Evolutionary conservation across 2,797 vertebrate genomes (phyloP).

Genomic region (Neosilurus hyrtlii): DNA sequence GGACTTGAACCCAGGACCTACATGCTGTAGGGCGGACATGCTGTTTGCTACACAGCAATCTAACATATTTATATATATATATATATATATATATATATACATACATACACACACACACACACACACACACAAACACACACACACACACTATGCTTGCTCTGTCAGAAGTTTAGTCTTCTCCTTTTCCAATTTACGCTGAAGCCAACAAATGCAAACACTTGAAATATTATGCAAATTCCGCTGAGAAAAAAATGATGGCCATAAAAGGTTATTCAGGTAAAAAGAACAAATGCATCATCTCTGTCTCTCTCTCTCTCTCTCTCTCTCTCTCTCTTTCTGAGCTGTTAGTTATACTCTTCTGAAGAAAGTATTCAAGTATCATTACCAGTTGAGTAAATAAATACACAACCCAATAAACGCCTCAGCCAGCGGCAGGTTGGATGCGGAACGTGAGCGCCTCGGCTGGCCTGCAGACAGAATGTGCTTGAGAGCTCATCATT

Average conservation of each 20-base stretch:
- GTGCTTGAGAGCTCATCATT: slow-evolving; percentile 2
- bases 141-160: not conserved
- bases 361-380: slow-evolving; percentile 49
- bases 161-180: slow-evolving; percentile 31
- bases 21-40: too few relatives aligned
- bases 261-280: slow-evolving; percentile 61
- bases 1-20: too few relatives aligned
- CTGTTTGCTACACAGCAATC: too few relatives aligned
- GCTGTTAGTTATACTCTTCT: slow-evolving; percentile 32
- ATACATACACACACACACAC: not conserved
- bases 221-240: slow-evolving; percentile 48
- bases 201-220: slow-evolving; percentile 36
- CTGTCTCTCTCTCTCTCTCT: slow-evolving; percentile 20
- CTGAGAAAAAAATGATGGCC: slow-evolving; percentile 45
- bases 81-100: too few relatives aligned
- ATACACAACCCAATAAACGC: slow-evolving; percentile 34
- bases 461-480: slow-evolving; percentile 3
- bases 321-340: slow-evolving; percentile 29
- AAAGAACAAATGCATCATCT: slow-evolving; percentile 62
- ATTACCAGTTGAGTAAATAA: slow-evolving; percentile 40
- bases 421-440: slow-evolving; percentile 12
- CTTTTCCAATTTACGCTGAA: slow-evolving; percentile 44
- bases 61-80: too few relatives aligned
- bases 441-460: slow-evolving; percentile 12
- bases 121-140: slow-evolving; percentile 10